These are phyloP conservation scores for Palaemon carinicauda DNA, from an alignment of 1,140 invertebrate species.

Conservation along the genomic window DNA sequence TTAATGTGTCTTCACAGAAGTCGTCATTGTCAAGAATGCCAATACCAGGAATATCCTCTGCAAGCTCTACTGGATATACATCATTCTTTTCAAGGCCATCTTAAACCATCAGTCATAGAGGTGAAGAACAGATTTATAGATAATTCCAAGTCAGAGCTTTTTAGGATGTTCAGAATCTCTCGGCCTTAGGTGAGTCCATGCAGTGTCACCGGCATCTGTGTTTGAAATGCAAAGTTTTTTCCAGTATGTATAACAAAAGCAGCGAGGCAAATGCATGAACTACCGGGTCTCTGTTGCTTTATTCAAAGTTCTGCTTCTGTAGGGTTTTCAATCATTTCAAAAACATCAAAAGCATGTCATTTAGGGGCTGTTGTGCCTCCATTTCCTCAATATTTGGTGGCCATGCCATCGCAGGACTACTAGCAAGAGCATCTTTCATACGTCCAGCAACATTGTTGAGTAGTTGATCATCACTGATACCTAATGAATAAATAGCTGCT, in stretches of 20 bases:
- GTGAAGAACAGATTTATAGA: background rate
- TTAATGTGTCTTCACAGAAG: too few relatives aligned
- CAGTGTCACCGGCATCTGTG: too few relatives aligned
- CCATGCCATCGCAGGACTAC: background rate
- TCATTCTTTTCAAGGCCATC: background rate
- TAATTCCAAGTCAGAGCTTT: background rate
- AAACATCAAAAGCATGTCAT: too few relatives aligned
- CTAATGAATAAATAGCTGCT: too few relatives aligned
- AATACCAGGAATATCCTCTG: background rate
- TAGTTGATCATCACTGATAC: background rate
- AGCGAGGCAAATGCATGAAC: background rate
- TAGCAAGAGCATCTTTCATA: background rate
- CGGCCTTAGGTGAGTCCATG: background rate
- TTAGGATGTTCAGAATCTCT: background rate
- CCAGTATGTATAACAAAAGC: background rate
- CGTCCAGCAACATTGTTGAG: background rate
- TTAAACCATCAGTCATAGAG: background rate
- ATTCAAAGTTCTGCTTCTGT: background rate
- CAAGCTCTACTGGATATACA: background rate
- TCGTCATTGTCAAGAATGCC: conserved; percentile 17
- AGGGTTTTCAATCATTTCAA: background rate
- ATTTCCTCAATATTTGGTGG: background rate
- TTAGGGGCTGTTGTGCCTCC: background rate
- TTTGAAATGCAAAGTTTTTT: too few relatives aligned
- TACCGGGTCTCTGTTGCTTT: background rate